Base-by-base conservation (phyloP, 2,113 vertebrate species). In the Oryzias melastigma region DNA sequence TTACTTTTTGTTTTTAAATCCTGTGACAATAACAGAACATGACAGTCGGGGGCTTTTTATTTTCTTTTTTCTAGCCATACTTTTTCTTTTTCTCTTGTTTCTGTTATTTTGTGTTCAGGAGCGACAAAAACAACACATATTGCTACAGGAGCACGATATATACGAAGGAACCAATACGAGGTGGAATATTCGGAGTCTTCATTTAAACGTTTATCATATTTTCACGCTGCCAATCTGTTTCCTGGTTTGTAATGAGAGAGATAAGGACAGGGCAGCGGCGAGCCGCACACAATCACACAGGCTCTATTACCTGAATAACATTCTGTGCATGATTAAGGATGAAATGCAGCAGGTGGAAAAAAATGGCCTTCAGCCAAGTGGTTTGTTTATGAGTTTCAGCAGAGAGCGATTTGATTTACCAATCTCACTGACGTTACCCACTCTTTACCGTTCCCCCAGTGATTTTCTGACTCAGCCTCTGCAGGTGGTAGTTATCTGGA, bases 321-420 rank as follows among this genome's bases (percentile, higher is more conserved):
- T 81, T 73, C 71, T 41, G 50, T 63, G 50, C 52, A 56, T 77
- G 58, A 73, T 73, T 73, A 60, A 60, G 48, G 52, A 72, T 65
- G 42, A 75, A 84, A 77, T 48, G 59, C 67, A 62, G 62, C 68
- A 55, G 58, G 43, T 29, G 14, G 14, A 47, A 51, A 24, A 62
- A 75, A 45, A 7, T 64, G 16, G 63, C 78, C 86, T 84, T 82
- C 58, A 71, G 45, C 56, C 54, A 73, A 85, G 78, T 69, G 77
- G 65, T 72, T 82, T 82, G 72, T 85, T 85, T 83, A 29, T 62
- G 55, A 58, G 55, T 54, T 61, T 53, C 50, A 18, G 56, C 67
- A 60, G 45, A 50, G 15, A 66, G 78, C 16, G 0, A 65, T 62
- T 60, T 74, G 75, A 81, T 84, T 82, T 78, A 77, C 69, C 51